phyloP scores from a whole-genome alignment of 2,797 vertebrate genomes.

The Enteromius treurensis region DNA sequence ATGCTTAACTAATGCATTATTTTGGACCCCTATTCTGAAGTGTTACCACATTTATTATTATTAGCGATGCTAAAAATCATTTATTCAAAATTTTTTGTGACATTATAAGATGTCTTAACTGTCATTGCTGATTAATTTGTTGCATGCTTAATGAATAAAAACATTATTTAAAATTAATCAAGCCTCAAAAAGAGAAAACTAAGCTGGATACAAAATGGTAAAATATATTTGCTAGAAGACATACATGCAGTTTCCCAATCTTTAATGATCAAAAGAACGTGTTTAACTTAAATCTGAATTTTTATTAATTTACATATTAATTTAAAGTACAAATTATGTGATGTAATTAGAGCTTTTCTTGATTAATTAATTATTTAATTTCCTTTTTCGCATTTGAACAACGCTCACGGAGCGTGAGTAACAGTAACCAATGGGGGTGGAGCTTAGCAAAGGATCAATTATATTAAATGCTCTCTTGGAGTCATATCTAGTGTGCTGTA shows the following conservation, averaged over 20 bases:
- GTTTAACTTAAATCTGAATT: not conserved
- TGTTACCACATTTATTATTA: not conserved
- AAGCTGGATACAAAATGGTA: not conserved
- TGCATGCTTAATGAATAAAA: not conserved
- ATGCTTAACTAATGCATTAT: too few species aligned
- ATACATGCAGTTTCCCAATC: not conserved
- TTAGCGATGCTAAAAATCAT: not conserved
- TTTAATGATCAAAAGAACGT: not conserved
- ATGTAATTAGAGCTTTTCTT: not conserved
- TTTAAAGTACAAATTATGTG: not conserved
- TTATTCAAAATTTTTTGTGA: not conserved
- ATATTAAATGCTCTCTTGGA: conserved; percentile 19
- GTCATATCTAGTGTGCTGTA: conserved; percentile 29
- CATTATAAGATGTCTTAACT: not conserved
- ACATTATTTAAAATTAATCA: not conserved
- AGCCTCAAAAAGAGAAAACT: not conserved
- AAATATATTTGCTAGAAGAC: not conserved
- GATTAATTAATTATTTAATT: not conserved
- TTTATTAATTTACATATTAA: not conserved
- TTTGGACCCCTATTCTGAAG: too few species aligned
- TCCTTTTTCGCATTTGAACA: not conserved
- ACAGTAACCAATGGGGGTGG: not conserved
- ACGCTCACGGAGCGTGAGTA: not conserved
- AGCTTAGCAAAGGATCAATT: conserved; percentile 26
- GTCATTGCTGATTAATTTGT: not conserved